Conservation (phyloP, 1,140 invertebrate genomes). For the Conopomorpha cramerella region DNA sequence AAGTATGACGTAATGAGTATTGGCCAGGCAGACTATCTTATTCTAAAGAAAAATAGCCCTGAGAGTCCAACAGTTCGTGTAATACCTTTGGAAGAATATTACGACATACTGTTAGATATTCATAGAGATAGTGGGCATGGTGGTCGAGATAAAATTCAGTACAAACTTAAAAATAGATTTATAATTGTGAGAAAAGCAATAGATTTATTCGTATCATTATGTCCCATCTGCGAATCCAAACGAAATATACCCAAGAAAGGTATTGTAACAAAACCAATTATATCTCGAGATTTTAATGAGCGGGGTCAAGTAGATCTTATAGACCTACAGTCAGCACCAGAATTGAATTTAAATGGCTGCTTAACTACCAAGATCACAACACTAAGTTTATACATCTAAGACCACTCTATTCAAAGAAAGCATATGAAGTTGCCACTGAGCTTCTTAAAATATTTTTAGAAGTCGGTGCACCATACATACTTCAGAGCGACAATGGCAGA, state of each 20-base stretch:
- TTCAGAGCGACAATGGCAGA: constrained; percentile 36
- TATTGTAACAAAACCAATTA: not conserved
- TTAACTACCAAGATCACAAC: constrained; percentile 47
- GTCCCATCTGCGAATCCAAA: not conserved
- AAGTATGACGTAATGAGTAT: not conserved
- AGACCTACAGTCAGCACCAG: not conserved
- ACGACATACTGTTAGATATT: not conserved
- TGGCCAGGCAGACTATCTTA: not conserved
- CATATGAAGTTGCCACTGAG: constrained; percentile 29
- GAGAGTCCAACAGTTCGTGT: not conserved
- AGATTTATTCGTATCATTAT: not conserved
- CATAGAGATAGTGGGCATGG: not conserved
- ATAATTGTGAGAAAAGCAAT: not conserved
- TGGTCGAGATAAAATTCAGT: not conserved
- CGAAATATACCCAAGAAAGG: not conserved
- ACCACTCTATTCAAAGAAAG: constrained; percentile 31
- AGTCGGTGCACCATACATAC: constrained; percentile 30
- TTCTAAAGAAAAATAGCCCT: not conserved
- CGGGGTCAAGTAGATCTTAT: not conserved
- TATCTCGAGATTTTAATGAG: not conserved
- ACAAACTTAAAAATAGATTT: not conserved
- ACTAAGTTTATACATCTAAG: constrained; percentile 45
- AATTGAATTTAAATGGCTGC: constrained; percentile 11
- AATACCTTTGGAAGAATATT: not conserved
- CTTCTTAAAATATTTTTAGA: constrained; percentile 37